Evolutionary conservation across 2,888 invertebrate species (phyloP).

Genomic region (Melanotus villosus): DNA sequence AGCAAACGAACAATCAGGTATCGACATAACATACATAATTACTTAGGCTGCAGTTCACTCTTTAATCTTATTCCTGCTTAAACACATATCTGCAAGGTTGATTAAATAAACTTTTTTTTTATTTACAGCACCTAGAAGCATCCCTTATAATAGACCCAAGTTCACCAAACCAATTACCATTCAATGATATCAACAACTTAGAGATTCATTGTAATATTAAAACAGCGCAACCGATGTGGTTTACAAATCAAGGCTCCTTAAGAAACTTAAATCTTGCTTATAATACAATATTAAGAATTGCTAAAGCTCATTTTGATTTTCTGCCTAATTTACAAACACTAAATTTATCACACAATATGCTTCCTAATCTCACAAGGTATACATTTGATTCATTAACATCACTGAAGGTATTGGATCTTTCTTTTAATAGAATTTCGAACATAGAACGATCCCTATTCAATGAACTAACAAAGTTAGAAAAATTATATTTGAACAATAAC

Average conservation of each 20-base stretch:
- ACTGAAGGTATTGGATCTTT: slow-evolving; percentile 47
- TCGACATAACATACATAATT: background rate
- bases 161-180: background rate
- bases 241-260: slow-evolving; percentile 42
- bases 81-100: too few species aligned
- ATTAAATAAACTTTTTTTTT: too few species aligned
- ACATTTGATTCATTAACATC: slow-evolving; percentile 45
- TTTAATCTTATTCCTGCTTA: too few species aligned
- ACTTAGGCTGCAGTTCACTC: too few species aligned
- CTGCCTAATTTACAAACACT: slow-evolving; percentile 40
- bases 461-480: slow-evolving; percentile 39
- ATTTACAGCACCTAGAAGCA: too few species aligned
- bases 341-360: slow-evolving; percentile 46
- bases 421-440: slow-evolving; percentile 47
- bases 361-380: slow-evolving; percentile 47
- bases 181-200: slow-evolving; percentile 13
- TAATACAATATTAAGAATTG: slow-evolving; percentile 47
- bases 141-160: background rate
- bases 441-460: slow-evolving; percentile 48
- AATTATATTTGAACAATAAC: slow-evolving; percentile 49
- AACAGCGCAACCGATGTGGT: slow-evolving; percentile 39
- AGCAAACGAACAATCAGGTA: background rate
- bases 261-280: slow-evolving; percentile 39
- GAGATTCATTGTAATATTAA: slow-evolving; percentile 44
- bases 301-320: slow-evolving; percentile 45